Percentiles rank a stretch among this genome's conserved stretches.
Conservation (phyloP, 2,888 invertebrate species). For the Stictocephala bisonia region DNA sequence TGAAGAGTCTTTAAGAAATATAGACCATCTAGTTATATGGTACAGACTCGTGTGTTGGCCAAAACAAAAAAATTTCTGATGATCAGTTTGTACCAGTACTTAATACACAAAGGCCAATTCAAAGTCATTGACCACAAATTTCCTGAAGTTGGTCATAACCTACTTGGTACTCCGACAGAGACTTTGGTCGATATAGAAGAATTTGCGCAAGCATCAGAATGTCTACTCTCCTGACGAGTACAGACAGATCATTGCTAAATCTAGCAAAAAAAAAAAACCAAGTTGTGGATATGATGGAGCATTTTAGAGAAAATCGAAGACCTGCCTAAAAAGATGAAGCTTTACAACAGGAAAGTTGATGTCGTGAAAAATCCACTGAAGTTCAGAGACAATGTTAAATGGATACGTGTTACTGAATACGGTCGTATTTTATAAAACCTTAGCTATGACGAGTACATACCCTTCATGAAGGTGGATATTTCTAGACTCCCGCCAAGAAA, state of each 20-base stretch:
- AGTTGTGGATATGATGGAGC: conserved; percentile 55
- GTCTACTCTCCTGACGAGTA: conserved; percentile 59
- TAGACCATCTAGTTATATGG: conserved; percentile 57
- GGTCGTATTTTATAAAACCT: conserved; percentile 35
- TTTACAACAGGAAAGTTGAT: conserved; percentile 35
- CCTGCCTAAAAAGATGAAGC: conserved; percentile 25
- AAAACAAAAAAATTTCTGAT: conserved; percentile 47
- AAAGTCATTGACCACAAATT: conserved; percentile 61
- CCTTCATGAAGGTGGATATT: conserved; percentile 42
- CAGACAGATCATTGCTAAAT: conserved; percentile 56
- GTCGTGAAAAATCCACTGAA: conserved; percentile 25
- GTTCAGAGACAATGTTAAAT: conserved; percentile 41
- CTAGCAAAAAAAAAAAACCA: conserved; percentile 53
- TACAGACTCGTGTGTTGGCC: conserved; percentile 47
- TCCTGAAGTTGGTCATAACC: conserved; percentile 61
- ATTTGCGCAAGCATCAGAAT: conserved; percentile 58
- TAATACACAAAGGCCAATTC: conserved; percentile 57
- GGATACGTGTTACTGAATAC: conserved; percentile 34
- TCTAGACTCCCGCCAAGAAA: neutral
- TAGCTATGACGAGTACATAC: conserved; percentile 40
- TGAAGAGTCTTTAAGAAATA: conserved; percentile 34
- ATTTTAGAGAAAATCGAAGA: conserved; percentile 50
- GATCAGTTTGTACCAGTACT: conserved; percentile 48
- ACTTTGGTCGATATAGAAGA: conserved; percentile 62
- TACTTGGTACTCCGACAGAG: conserved; percentile 62